These are phyloP conservation scores for Genyomyrus donnyi DNA, from an alignment of 2,113 vertebrate species.

Conservation along the genomic window DNA sequence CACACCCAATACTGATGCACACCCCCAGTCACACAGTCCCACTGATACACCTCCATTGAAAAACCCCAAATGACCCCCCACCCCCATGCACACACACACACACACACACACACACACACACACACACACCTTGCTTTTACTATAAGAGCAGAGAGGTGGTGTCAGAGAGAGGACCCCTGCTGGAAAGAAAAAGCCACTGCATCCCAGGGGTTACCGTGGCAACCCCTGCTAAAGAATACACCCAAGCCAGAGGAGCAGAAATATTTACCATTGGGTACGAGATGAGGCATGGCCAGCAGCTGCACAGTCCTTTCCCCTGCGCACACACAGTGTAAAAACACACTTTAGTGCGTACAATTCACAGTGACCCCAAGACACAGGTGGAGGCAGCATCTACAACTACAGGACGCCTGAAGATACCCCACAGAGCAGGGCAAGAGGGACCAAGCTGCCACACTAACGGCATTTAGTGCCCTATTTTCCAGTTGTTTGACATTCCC, in stretches of 20 bases:
- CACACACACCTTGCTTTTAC: background rate
- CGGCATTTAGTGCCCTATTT: background rate
- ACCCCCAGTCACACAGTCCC: background rate
- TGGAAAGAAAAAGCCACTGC: constrained; percentile 38
- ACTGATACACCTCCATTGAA: background rate
- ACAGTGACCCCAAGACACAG: background rate
- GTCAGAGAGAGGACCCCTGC: background rate
- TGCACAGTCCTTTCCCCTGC: constrained; percentile 92
- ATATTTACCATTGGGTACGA: constrained; percentile 99
- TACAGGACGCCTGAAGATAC: background rate
- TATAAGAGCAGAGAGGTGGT: background rate
- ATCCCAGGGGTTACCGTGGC: background rate
- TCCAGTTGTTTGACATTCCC: background rate
- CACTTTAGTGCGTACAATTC: background rate
- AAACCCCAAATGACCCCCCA: background rate
- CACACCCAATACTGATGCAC: background rate
- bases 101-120: background rate
- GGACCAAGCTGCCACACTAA: background rate
- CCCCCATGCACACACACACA: too few species aligned
- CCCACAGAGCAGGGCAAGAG: background rate
- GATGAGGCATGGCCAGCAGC: constrained; percentile 79
- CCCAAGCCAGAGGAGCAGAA: constrained; percentile 53
- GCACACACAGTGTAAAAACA: constrained; percentile 48
- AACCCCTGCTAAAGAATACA: constrained; percentile 30
- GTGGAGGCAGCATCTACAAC: background rate